Conservation (phyloP, 2,888 invertebrate genomes). For the Drosophila prolongata region DNA sequence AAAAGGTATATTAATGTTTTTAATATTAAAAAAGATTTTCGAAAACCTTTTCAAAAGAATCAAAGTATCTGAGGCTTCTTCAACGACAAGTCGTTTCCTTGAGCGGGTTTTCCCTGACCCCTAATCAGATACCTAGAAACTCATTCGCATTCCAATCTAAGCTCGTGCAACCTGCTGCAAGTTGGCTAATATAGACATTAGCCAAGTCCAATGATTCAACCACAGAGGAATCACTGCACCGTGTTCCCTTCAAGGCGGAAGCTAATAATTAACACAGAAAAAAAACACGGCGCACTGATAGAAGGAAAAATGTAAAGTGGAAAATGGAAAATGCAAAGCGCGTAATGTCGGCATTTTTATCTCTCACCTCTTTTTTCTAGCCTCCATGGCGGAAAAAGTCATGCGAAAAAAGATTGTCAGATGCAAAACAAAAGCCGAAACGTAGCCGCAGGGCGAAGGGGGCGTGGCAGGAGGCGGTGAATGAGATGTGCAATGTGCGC, state of each 20-base stretch:
- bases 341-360: conserved; percentile 49
- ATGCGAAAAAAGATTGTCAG: conserved; percentile 55
- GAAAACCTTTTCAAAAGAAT: too few relatives aligned
- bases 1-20: neutral
- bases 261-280: conserved; percentile 55
- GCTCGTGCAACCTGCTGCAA: conserved; percentile 44
- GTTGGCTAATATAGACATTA: conserved; percentile 41
- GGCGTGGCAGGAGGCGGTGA: conserved; percentile 7
- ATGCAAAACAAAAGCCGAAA: conserved; percentile 61
- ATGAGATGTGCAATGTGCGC: conserved; percentile 43
- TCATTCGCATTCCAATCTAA: conserved; percentile 25
- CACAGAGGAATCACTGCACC: conserved; percentile 20
- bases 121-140: conserved; percentile 15
- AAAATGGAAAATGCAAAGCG: conserved; percentile 51
- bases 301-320: conserved; percentile 34
- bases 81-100: too few relatives aligned
- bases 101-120: conserved; percentile 20
- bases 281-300: conserved; percentile 21
- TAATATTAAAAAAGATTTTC: too few relatives aligned
- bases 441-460: conserved; percentile 42
- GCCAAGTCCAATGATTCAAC: conserved; percentile 3
- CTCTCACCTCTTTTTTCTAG: conserved; percentile 22
- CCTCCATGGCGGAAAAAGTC: conserved; percentile 32
- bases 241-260: conserved; percentile 48
- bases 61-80: too few relatives aligned